Evolutionary conservation across 1,140 invertebrate genomes (phyloP), one percentile per base, ranked within the genome.

Genomic region (Portunus trituberculatus): DNA sequence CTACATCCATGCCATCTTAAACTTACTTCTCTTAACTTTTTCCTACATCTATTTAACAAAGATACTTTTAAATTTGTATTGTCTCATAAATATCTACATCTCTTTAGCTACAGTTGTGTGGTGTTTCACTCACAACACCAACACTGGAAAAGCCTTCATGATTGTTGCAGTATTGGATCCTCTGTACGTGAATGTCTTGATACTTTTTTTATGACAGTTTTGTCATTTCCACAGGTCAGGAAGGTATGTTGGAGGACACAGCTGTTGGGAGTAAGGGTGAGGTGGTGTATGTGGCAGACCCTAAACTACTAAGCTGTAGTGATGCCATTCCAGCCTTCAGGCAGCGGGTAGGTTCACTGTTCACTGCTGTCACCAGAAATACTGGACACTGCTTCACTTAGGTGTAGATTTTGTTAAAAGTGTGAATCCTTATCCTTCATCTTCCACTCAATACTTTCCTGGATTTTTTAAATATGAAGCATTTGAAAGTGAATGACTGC

Each of bases 291-390:
- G 28, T 95, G 29, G 52, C 91, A 45, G 94, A 95, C 48, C 31
- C 52, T 4, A 67, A 89, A 25, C 94, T 95, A 16, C 48, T 95
- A 16, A 45, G 12, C 12, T 86, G 29, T 14, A 89, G 91, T 82
- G 91, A 95, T 82, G 91, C 48, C 8, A 84, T 95, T 20, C 94
- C 94, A 31, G 45, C 93, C 45, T 59, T 95, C 14, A 87, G 91
- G 29, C 94, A 88, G 20, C 59, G 94, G 94, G 94, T 95, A 28
- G 16, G 90, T 32, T 31, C 25, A 16, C 14, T 82, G 46, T 12
- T 12, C 28, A 14, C 59, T n/a, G n/a, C n/a, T 83, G 67, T 14
- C 0, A 4, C 31, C 14, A 91, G 14, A n/a, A 29, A 29, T 7
- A 4, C 46, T n/a, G 46, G 89, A 1, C 52, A 8, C n/a, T 52